These are phyloP conservation scores for Rattus rattus DNA, from an alignment of 2,113 vertebrate genomes.

Conservation along the genomic window DNA sequence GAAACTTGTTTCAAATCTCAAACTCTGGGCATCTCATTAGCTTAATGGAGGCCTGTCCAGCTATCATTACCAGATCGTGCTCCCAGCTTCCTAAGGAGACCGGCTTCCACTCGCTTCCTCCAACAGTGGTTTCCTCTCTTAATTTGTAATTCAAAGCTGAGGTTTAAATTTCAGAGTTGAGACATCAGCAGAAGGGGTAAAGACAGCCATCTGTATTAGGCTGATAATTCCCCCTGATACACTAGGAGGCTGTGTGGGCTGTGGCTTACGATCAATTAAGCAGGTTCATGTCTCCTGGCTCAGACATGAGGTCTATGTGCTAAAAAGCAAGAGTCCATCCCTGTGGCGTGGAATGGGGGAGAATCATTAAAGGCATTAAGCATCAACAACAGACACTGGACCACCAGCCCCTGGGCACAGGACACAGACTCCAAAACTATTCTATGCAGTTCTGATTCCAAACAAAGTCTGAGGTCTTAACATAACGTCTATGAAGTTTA, in stretches of 20 bases:
- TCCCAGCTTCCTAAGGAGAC: background rate
- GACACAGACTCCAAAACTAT: background rate
- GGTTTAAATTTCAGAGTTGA: background rate
- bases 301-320: background rate
- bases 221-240: background rate
- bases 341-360: background rate
- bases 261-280: background rate
- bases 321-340: background rate
- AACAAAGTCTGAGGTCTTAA: too few species aligned
- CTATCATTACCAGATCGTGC: background rate
- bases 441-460: background rate
- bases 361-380: background rate
- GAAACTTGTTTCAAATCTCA: background rate
- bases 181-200: background rate
- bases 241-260: background rate
- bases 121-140: background rate
- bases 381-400: background rate
- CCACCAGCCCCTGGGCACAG: too few species aligned
- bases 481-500: background rate
- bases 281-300: background rate
- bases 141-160: slow-evolving; percentile 27
- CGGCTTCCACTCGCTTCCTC: background rate
- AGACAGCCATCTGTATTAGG: background rate
- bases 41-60: background rate
- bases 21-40: background rate